A percentile compares a stretch with the other conserved stretches of the same genome.
phyloP scores from a whole-genome alignment of 2,113 vertebrate species.

The Percina caprodes region DNA sequence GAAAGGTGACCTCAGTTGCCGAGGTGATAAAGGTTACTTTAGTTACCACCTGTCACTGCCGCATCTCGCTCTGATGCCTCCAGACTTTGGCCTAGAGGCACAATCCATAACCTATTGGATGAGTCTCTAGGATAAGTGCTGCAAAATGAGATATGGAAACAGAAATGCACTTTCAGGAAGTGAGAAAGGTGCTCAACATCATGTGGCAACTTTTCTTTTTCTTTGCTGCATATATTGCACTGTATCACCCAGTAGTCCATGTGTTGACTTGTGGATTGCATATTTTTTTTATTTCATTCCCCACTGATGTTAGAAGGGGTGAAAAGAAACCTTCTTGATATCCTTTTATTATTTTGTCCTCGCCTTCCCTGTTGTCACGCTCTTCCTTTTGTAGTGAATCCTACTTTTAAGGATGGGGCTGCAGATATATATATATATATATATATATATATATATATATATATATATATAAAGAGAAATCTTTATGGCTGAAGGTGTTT shows the following conservation, averaged over 20 bases:
- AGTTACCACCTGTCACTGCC: slow-evolving; percentile 75
- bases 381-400: slow-evolving; percentile 56
- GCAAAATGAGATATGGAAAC: slow-evolving; percentile 71
- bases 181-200: slow-evolving; percentile 22
- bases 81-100: slow-evolving; percentile 62
- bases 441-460: slow-evolving; percentile 39
- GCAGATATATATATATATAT: slow-evolving; percentile 5
- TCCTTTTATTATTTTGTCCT: slow-evolving; percentile 63
- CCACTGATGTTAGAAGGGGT: slow-evolving; percentile 34
- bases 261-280: slow-evolving; percentile 23
- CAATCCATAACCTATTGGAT: slow-evolving; percentile 74
- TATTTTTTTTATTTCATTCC: slow-evolving; percentile 50
- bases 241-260: not conserved
- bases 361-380: slow-evolving; percentile 45
- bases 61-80: slow-evolving; percentile 67
- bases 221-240: not conserved
- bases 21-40: slow-evolving; percentile 78
- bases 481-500: slow-evolving; percentile 71
- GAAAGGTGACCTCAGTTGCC: slow-evolving; percentile 73
- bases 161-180: slow-evolving; percentile 62
- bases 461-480: slow-evolving; percentile 59
- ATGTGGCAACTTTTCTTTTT: not conserved
- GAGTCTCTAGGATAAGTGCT: slow-evolving; percentile 68
- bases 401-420: slow-evolving; percentile 54
- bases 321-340: slow-evolving; percentile 58